Evolutionary conservation across 2,797 vertebrate genomes (phyloP).

Genomic region (Perodicticus potto): DNA sequence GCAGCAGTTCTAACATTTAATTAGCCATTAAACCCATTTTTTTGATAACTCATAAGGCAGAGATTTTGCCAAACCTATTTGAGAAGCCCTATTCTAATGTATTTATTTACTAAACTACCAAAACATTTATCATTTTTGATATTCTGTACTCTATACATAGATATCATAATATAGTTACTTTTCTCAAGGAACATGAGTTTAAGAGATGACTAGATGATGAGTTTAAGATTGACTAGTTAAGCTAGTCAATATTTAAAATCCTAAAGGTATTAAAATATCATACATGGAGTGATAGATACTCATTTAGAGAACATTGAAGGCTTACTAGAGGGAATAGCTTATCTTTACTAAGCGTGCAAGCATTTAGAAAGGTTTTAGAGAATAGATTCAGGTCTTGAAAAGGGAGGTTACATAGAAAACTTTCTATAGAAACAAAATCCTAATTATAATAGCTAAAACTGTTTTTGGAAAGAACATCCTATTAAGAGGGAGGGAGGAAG

Average conservation of each 20-base stretch:
- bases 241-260: background rate
- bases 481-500: too few species aligned
- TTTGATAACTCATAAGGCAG: background rate
- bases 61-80: slow-evolving; percentile 9
- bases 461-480: background rate
- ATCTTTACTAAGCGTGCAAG: background rate
- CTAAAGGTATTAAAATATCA: background rate
- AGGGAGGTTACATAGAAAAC: background rate
- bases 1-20: slow-evolving; percentile 32
- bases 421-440: background rate
- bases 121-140: background rate
- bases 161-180: background rate
- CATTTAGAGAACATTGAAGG: background rate
- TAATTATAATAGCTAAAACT: slow-evolving; percentile 31
- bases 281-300: background rate
- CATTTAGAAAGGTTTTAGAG: background rate
- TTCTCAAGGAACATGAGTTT: background rate
- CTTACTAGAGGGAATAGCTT: background rate
- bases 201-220: background rate
- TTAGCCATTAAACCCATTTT: background rate
- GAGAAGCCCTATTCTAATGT: background rate
- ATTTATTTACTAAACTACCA: background rate
- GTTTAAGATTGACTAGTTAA: too few species aligned
- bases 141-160: background rate
- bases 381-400: background rate